phyloP scores from a whole-genome alignment of 2,113 vertebrate genomes.

The Lipophrys pholis region DNA sequence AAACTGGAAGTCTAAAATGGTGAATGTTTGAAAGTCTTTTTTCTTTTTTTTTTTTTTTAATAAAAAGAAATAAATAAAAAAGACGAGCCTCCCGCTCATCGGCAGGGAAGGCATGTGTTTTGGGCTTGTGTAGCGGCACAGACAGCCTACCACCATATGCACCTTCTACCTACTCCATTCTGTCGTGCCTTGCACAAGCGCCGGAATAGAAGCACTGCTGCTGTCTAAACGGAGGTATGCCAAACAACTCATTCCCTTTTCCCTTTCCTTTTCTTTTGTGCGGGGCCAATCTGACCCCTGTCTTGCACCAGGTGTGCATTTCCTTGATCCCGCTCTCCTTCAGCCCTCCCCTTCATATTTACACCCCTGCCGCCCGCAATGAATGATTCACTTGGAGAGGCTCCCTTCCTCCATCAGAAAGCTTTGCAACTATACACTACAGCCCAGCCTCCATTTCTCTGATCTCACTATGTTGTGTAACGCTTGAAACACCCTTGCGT shows the following conservation, averaged over 20 bases:
- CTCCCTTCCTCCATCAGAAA: slow-evolving; percentile 78
- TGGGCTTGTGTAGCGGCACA: slow-evolving; percentile 48
- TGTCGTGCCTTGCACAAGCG: slow-evolving; percentile 54
- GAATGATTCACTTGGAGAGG: slow-evolving; percentile 81
- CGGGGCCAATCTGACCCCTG: slow-evolving; percentile 75
- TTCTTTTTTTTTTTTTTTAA: slow-evolving; percentile 39
- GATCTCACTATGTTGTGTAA: slow-evolving; percentile 86
- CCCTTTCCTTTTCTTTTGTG: slow-evolving; percentile 66
- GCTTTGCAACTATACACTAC: slow-evolving; percentile 72
- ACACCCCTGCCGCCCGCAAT: slow-evolving; percentile 81
- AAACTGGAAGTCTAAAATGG: slow-evolving; percentile 72
- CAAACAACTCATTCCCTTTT: slow-evolving; percentile 68
- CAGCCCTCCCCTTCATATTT: slow-evolving; percentile 75
- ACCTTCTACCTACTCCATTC: slow-evolving; percentile 62
- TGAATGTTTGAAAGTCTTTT: slow-evolving; percentile 66
- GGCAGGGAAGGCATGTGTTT: slow-evolving; percentile 70
- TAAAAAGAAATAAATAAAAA: neutral
- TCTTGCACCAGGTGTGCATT: slow-evolving; percentile 80
- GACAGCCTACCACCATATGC: slow-evolving; percentile 71
- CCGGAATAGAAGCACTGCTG: slow-evolving; percentile 40
- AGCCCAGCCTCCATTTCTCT: slow-evolving; percentile 80
- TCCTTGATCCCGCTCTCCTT: slow-evolving; percentile 76
- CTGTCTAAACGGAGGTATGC: slow-evolving; percentile 68
- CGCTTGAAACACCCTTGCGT: slow-evolving; percentile 82
- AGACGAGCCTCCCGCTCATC: slow-evolving; percentile 66